phyloP scores from a whole-genome alignment of 2,113 vertebrate species.

The Urocolius indicus region DNA sequence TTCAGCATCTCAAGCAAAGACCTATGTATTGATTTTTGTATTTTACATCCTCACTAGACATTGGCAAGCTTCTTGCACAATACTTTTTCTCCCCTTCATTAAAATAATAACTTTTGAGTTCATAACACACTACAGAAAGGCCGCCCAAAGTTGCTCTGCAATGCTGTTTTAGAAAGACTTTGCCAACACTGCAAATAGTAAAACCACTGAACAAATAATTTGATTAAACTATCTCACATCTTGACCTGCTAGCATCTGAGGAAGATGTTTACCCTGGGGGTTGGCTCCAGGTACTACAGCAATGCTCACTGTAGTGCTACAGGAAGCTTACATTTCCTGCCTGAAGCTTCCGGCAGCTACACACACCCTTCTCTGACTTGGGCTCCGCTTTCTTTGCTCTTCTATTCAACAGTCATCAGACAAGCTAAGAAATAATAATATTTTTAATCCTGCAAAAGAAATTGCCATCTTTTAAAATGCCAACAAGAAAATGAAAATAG shows the following conservation, averaged over 20 bases:
- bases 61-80: not conserved
- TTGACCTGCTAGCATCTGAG: rapidly evolving
- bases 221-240: not conserved
- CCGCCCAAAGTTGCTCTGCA: not conserved
- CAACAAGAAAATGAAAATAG: not conserved
- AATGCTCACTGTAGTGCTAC: rapidly evolving
- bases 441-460: rapidly evolving
- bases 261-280: not conserved
- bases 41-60: not conserved
- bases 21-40: not conserved
- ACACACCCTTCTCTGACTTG: not conserved
- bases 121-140: not conserved
- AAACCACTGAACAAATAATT: not conserved
- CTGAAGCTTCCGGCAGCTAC: not conserved
- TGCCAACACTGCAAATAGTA: not conserved
- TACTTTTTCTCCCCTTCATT: not conserved
- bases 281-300: not conserved
- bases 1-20: not conserved
- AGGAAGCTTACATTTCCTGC: conserved; percentile 34
- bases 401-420: not conserved
- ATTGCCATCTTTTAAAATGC: not conserved
- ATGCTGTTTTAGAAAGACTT: not conserved
- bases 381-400: not conserved
- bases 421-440: not conserved
- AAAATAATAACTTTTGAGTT: not conserved